These are phyloP conservation scores for Vidua macroura DNA, from an alignment of 2,113 vertebrate genomes.

Conservation along the genomic window DNA sequence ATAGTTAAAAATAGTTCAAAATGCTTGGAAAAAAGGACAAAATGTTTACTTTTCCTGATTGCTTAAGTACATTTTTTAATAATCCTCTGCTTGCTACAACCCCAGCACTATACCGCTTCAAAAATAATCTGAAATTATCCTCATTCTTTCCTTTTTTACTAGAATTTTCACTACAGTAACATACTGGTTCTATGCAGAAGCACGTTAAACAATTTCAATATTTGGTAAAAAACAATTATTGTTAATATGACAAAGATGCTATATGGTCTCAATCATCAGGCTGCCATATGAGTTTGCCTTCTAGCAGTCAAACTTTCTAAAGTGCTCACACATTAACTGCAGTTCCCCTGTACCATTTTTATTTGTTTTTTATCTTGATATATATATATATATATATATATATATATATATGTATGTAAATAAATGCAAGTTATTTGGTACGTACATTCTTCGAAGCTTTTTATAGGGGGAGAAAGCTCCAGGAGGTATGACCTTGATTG, in stretches of 20 bases:
- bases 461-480: constrained; percentile 97
- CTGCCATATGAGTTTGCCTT: neutral
- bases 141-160: neutral
- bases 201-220: neutral
- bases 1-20: neutral
- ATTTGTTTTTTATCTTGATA: neutral
- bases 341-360: neutral
- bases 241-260: neutral
- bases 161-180: neutral
- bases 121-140: neutral
- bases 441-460: constrained; percentile 96
- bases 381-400: too few relatives aligned
- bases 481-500: constrained; percentile 95
- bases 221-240: neutral
- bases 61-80: neutral
- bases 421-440: constrained; percentile 45
- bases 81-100: neutral
- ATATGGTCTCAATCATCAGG: neutral
- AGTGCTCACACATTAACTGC: neutral
- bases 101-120: neutral
- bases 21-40: neutral
- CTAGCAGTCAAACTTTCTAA: constrained; percentile 12
- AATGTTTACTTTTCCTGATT: neutral
- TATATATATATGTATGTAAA: neutral
- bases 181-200: neutral